Base-by-base conservation (phyloP, 2,113 vertebrate species). In the Hippolais icterina region DNA sequence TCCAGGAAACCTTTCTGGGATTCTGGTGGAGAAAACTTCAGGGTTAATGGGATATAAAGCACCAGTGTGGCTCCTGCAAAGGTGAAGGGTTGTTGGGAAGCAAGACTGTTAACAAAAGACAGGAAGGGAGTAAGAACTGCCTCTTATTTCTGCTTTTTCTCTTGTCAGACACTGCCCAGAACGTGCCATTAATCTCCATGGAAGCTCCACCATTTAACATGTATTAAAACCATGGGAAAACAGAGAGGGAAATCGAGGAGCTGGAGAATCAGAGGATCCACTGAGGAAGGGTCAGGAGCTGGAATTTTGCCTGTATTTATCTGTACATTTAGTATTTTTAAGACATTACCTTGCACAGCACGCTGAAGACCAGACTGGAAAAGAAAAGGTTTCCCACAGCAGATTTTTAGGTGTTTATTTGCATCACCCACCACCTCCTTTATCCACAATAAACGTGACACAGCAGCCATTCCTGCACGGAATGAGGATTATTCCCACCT, bases 11-110 rank as follows among this genome's bases (percentile, higher is more conserved):
- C 18, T 1, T 25, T 31, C 29, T 61, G 61, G 60, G 37, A 39
- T n/a, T 20, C 27, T 28, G 76, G 59, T 0, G 10, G 20, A 68
- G 60, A 19, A 12, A 50, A 29, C 13, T 33, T 37, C 13, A 8
- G 1, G 11, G 17, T n/a, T 52, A 6, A n/a, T 2, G 20, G 3
- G 22, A 29, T 23, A 20, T 0, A 17, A 89, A 69, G 24, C 24
- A 88, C 16, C 35, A 46, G 1, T 1, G 14, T 53, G 46, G 20
- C 27, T 66, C 56, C 60, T 63, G 25, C 35, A 35, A 66, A 87
- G 64, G 35, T 11, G 42, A 75, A 39, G 5, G 6, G 25, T 1
- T 77, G 20, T 8, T 42, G 60, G 42, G 56, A 41, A 21, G 35
- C 15, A 72, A 50, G 68, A 7, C 17, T 2, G 0, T 6, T 54